These are phyloP conservation scores for Onthophagus taurus DNA, from an alignment of 1,140 invertebrate genomes.

Conservation along the genomic window DNA sequence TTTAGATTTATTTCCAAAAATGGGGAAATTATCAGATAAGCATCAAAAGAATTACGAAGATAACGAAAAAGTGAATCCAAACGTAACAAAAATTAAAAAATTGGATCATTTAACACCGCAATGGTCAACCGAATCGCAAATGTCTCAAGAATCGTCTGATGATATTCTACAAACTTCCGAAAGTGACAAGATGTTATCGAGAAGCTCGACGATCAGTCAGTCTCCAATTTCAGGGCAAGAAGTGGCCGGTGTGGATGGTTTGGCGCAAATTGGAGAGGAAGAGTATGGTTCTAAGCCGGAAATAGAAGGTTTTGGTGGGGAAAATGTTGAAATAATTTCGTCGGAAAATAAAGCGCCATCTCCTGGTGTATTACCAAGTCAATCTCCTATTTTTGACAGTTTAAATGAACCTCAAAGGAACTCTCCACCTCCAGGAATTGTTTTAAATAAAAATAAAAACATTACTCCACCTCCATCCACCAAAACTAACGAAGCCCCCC, in stretches of 20 bases:
- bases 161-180: constrained; percentile 43
- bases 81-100: constrained; percentile 22
- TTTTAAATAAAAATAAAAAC: no score
- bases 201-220: constrained; percentile 41
- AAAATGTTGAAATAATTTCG: background rate
- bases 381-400: no score
- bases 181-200: constrained; percentile 45
- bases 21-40: constrained; percentile 11
- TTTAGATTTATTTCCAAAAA: constrained; percentile 15
- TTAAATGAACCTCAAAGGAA: no score
- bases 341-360: background rate
- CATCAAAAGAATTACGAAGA: constrained; percentile 1
- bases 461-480: no score
- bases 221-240: constrained; percentile 28
- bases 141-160: constrained; percentile 50
- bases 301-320: background rate
- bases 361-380: no score
- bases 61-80: constrained; percentile 2
- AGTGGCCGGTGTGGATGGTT: background rate
- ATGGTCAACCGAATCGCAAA: constrained; percentile 52
- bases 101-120: constrained; percentile 42
- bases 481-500: constrained; percentile 21
- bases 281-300: constrained; percentile 12
- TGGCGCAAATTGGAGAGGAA: no score
- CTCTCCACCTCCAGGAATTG: no score